A percentile compares a stretch with the other conserved stretches of the same genome.
Evolutionary conservation across 2,797 vertebrate species (phyloP).

Genomic region (Centroberyx gerrardi): DNA sequence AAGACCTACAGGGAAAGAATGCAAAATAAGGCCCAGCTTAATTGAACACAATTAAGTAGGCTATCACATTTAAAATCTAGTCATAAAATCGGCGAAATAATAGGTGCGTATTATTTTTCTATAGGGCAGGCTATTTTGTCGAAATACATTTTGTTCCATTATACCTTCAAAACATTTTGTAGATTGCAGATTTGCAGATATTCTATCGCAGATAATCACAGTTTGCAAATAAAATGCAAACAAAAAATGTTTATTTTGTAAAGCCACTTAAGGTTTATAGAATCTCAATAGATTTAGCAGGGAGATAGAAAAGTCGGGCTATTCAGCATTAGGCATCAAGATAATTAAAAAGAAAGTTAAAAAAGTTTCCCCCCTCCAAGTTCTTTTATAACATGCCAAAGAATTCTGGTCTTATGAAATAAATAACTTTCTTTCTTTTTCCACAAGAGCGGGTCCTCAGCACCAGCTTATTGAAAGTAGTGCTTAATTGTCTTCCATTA

Average conservation of each 20-base stretch:
- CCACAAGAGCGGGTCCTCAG: conserved; percentile 67
- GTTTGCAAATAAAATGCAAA: neutral
- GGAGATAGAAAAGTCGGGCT: neutral
- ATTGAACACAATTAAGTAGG: neutral
- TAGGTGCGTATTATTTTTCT: no score
- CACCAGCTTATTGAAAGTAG: conserved; percentile 58
- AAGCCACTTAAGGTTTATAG: neutral
- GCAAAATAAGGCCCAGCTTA: neutral
- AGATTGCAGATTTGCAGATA: no score
- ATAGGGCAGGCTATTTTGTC: neutral
- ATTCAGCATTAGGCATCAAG: conserved; percentile 4
- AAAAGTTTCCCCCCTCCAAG: conserved; percentile 19
- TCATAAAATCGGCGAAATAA: neutral
- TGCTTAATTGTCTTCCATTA: conserved; percentile 82
- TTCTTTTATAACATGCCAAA: conserved; percentile 57
- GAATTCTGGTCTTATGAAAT: conserved; percentile 35
- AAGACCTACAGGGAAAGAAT: neutral
- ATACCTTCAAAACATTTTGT: no score
- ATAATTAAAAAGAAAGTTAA: conserved; percentile 2
- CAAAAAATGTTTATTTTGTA: neutral
- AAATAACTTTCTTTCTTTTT: conserved; percentile 64
- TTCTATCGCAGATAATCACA: neutral
- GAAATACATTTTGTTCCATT: neutral
- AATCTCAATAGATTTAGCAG: neutral
- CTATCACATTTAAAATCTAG: neutral